Conservation (phyloP, 2,797 vertebrate species). For the Tokudaia tokunoshimensis region DNA sequence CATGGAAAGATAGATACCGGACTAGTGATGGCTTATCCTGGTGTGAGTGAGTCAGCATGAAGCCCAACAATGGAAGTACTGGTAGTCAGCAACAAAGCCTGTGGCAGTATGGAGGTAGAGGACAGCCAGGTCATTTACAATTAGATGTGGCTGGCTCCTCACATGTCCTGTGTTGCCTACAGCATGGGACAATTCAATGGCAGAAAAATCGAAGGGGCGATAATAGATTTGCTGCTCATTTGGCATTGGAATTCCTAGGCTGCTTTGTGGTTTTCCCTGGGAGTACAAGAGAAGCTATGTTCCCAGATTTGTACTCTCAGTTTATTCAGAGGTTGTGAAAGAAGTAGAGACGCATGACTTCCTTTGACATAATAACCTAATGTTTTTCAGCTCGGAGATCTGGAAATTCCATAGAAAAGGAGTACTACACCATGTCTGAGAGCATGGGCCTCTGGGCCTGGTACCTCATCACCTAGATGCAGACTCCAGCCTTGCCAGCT, state of each 20-base stretch:
- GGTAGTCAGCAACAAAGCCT: background rate
- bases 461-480: background rate
- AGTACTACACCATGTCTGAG: background rate
- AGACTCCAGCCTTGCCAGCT: background rate
- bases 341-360: slow-evolving; percentile 11
- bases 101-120: background rate
- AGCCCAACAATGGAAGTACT: background rate
- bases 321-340: background rate
- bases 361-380: background rate
- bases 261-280: slow-evolving; percentile 25
- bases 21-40: background rate
- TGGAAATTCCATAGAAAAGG: background rate
- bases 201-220: background rate
- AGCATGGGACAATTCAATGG: background rate
- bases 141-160: background rate
- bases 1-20: background rate
- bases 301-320: background rate
- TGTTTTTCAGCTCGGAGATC: background rate
- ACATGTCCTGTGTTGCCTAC: background rate
- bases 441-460: background rate
- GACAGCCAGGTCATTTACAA: background rate
- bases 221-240: background rate
- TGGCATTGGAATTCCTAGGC: background rate
- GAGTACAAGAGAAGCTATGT: slow-evolving; percentile 2
- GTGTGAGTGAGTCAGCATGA: background rate